phyloP scores from a whole-genome alignment of 1,140 invertebrate species.

The Drosophila orena region DNA sequence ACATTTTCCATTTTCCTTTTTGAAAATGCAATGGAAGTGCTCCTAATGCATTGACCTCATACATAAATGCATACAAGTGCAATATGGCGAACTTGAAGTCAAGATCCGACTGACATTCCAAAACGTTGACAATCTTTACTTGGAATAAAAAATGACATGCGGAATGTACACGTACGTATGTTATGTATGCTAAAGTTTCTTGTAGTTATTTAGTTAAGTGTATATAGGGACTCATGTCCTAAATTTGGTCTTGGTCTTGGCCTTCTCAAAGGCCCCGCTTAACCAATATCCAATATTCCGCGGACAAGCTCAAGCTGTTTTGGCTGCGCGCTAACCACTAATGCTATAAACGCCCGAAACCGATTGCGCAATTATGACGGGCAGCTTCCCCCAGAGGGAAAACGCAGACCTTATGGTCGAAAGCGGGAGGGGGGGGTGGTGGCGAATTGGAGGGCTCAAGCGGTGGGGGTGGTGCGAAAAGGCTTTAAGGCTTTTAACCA shows the following conservation, averaged over 20 bases:
- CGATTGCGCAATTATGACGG: conserved; percentile 75
- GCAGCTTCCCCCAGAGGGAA: conserved; percentile 44
- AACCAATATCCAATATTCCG: neutral
- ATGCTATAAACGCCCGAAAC: conserved; percentile 63
- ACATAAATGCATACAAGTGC: conserved; percentile 39
- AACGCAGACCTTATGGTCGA: neutral
- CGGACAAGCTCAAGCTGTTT: conserved; percentile 10
- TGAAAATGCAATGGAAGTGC: conserved; percentile 23
- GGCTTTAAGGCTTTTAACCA: conserved; percentile 74
- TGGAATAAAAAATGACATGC: no score
- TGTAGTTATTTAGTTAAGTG: no score
- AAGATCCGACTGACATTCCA: neutral
- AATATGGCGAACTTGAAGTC: conserved; percentile 11
- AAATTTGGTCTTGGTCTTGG: neutral
- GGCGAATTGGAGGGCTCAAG: neutral
- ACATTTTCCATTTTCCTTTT: conserved; percentile 18
- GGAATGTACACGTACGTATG: no score
- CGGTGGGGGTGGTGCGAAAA: conserved; percentile 32
- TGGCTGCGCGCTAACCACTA: conserved; percentile 50
- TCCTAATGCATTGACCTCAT: conserved; percentile 30
- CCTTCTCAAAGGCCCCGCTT: neutral
- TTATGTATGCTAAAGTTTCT: no score
- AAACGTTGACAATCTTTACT: no score
- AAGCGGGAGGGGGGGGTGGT: no score
- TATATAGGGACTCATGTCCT: no score